Evolutionary conservation across 2,888 invertebrate genomes (phyloP), one percentile per base, ranked within the genome.

Genomic region (Bembecia ichneumoniformis): DNA sequence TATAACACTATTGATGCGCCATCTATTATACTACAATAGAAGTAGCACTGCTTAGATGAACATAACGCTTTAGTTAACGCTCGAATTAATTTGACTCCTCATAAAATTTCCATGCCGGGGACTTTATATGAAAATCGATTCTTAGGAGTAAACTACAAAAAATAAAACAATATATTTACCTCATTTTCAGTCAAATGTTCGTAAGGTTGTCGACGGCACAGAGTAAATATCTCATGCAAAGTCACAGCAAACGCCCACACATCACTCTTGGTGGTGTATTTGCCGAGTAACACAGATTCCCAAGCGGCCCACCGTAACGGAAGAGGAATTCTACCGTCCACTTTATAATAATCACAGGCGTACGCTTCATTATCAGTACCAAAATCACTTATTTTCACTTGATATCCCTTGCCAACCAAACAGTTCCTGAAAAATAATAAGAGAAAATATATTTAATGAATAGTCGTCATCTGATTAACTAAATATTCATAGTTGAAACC

Each of bases 201-300:
- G 76, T 92, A 96, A 0, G 96, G 96, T 52, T 91, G 90, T 48
- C 93, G 90, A 47, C 94, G 88, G 58, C 95, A 94, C 49, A 93
- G 87, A 9, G 93, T 92, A 64, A 95, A 88, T 52, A 97, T 91
- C 81, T 97, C 96, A 92, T 96, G 94, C 47, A 96, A 82, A 0
- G 95, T 94, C 15, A 96, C 94, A 0, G 93, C 96, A 76, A 95
- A 96, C 11, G 96, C 91, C 96, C 96, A 97, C 1, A 96, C 95
- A 75, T 97, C 96, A 67, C 93, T 94, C 77, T 95, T 94, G 52
- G 95, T 95, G 49, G 96, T 94, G 77, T 96, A 96, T 65, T 93
- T 92, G 15, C 94, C 95, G 67, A 91, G 75, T 57, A 94, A 90
- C 51, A 95, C 91, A 1, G 93, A 92, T 76, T 96, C 96, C 94